Conservation (phyloP, 2,113 vertebrate genomes). For the Lamprotornis superbus region DNA sequence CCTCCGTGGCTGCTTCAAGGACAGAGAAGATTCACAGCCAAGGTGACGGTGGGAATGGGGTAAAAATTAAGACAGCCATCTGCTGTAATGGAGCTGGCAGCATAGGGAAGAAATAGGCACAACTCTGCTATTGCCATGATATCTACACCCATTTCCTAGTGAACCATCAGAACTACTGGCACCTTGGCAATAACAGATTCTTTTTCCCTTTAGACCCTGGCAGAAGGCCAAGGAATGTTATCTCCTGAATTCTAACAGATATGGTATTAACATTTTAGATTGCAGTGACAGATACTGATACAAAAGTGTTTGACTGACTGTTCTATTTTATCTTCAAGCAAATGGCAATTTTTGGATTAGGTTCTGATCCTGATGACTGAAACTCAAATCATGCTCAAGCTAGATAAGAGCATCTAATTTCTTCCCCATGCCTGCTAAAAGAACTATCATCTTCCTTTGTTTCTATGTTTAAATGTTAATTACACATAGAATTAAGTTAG, state of each 20-base stretch:
- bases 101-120: background rate
- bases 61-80: background rate
- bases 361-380: slow-evolving; percentile 5
- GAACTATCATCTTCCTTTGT: slow-evolving; percentile 18
- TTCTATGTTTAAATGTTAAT: slow-evolving; percentile 62
- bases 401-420: slow-evolving; percentile 49
- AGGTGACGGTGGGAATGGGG: background rate
- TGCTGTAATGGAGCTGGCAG: background rate
- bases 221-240: background rate
- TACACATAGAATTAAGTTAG: slow-evolving; percentile 23
- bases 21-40: background rate
- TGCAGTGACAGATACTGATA: background rate
- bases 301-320: background rate
- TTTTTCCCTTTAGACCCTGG: background rate
- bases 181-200: background rate
- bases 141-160: background rate
- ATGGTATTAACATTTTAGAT: slow-evolving; percentile 27
- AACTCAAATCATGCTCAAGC: slow-evolving; percentile 4
- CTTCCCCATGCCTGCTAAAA: background rate
- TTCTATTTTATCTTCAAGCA: slow-evolving; percentile 7
- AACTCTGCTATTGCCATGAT: background rate
- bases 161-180: background rate
- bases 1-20: background rate
- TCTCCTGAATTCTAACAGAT: slow-evolving; percentile 1
- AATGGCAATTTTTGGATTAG: background rate